Percentiles rank a stretch among this genome's conserved stretches.
These are phyloP conservation scores for Kryphioiulus occultus DNA, from an alignment of 2,888 invertebrate genomes.

Conservation along the genomic window DNA sequence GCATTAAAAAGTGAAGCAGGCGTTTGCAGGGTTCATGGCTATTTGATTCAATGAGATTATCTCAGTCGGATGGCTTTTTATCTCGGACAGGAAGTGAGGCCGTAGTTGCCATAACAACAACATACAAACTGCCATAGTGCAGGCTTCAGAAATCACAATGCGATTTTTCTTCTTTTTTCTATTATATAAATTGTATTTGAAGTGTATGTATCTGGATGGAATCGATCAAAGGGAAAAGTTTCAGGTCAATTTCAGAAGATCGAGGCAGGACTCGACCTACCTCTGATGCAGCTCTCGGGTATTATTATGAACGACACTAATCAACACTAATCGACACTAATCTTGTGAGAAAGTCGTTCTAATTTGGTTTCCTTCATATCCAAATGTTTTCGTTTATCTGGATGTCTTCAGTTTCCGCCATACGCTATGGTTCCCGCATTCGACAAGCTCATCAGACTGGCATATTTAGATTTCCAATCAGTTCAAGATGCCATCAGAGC, in stretches of 20 bases:
- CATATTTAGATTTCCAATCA: constrained; percentile 13
- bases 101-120: constrained; percentile 31
- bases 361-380: no score
- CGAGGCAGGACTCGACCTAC: neutral
- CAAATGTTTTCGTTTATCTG: no score
- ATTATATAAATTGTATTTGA: constrained; percentile 29
- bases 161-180: neutral
- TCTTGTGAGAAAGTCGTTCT: no score
- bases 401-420: no score
- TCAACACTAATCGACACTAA: no score
- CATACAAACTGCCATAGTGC: constrained; percentile 28
- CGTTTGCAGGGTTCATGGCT: constrained; percentile 26
- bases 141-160: constrained; percentile 31
- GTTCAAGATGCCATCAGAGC: neutral
- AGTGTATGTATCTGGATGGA: constrained; percentile 35
- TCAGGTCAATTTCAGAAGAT: neutral
- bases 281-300: no score
- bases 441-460: neutral
- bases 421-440: neutral
- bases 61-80: constrained; percentile 35
- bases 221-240: constrained; percentile 31
- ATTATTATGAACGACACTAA: no score
- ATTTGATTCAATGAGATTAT: constrained; percentile 35
- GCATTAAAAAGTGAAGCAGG: constrained; percentile 35
- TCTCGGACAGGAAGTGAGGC: constrained; percentile 17